Base-by-base conservation (phyloP, 2,797 vertebrate genomes). In the Etheostoma perlongum region DNA sequence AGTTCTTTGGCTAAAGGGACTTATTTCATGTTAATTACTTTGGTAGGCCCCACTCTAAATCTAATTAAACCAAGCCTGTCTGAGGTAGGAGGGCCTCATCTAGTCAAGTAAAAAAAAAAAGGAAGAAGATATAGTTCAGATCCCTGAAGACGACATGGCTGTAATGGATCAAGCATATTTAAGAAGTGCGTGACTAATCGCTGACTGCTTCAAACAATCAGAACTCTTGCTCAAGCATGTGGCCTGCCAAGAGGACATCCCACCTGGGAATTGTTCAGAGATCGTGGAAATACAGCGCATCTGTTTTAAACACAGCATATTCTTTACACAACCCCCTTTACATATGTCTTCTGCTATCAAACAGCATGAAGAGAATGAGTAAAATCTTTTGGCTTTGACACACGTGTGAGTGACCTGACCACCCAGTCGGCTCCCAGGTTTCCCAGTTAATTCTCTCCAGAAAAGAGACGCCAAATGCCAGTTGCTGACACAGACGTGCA, bases 221-320 rank as follows among this genome's bases (percentile, higher is more conserved):
- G 72, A 80, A 78, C 19, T 79, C 71, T 77, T 78, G 68, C 72
- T 76, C 42, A 61, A 84, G 58, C 64, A 21, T 46, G 73, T 49
- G 6, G 58, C 55, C 55, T 59, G 68, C 79, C 67, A 79, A 71
- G 64, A 85, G 16, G 66, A 81, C 33, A n/a, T 79, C 79, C 82
- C 88, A 86, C 81, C 90, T 89, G 83, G 90, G 81, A 92, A 73
- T 89, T 48, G 44, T 79, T 85, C 78, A 71, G 60, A 72, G 70
- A 85, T 89, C 71, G 54, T 63, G 80, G 78, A 90, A 88, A 85
- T 67, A 82, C 76, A 81, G 72, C 62, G 78, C 76, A 85, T 82
- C 81, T 77, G 3, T 67, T 79, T 66, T 46, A 83, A 82, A 81
- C 52, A 68, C 67, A 58, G 75, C 67, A 57, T 36, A 78, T 78